A percentile compares a stretch with the other conserved stretches of the same genome.
Evolutionary conservation across 2,113 vertebrate species (phyloP).

Genomic region (Chlorodrepanis virens): DNA sequence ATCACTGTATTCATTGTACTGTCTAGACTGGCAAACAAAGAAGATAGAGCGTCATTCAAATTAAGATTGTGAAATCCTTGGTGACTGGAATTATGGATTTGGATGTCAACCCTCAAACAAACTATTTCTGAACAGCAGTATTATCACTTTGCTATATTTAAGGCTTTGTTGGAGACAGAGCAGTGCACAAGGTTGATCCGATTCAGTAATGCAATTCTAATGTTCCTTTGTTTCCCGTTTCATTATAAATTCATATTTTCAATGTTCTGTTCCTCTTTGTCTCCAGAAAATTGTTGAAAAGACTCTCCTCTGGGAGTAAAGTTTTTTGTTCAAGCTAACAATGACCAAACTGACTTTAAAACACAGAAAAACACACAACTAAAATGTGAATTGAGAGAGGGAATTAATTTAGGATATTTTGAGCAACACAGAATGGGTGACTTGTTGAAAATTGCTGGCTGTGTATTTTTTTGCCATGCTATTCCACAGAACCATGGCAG

Average conservation of each 20-base stretch:
- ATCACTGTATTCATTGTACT: conserved; percentile 69
- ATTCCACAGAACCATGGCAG: neutral
- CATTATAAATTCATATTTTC: conserved; percentile 75
- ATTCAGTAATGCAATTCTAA: conserved; percentile 28
- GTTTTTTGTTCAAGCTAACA: conserved; percentile 66
- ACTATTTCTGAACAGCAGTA: conserved; percentile 69
- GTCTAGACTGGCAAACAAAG: conserved; percentile 76
- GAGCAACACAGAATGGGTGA: neutral
- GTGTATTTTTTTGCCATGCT: neutral
- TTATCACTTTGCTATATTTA: conserved; percentile 73
- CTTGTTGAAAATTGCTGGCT: conserved; percentile 11
- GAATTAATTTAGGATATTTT: conserved; percentile 26
- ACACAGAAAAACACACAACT: conserved; percentile 7
- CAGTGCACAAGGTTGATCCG: conserved; percentile 52
- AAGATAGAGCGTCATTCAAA: conserved; percentile 69
- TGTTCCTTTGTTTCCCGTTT: conserved; percentile 65
- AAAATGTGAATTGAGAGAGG: neutral
- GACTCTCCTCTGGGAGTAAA: conserved; percentile 63
- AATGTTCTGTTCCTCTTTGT: conserved; percentile 59
- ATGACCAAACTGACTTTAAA: conserved; percentile 51
- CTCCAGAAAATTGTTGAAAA: conserved; percentile 55
- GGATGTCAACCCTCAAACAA: conserved; percentile 71
- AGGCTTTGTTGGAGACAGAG: conserved; percentile 36
- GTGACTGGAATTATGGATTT: conserved; percentile 68
- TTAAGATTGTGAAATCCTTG: conserved; percentile 62